Percentiles rank a stretch among this genome's conserved stretches.
These are phyloP conservation scores for Artemia sinica DNA, from an alignment of 2,888 invertebrate genomes.

Conservation along the genomic window DNA sequence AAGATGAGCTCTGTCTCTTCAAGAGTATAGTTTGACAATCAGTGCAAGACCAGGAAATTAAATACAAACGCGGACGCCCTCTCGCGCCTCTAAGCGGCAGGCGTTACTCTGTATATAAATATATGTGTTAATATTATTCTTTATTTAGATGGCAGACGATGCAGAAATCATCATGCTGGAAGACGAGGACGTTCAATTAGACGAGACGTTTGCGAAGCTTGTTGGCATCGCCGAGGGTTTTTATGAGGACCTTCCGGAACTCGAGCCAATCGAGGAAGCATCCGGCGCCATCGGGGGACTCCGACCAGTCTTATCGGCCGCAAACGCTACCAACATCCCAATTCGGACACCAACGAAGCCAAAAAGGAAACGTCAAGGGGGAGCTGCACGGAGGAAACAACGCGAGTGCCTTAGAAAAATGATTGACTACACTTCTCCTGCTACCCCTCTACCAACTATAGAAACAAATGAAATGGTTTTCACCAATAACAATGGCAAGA, in stretches of 20 bases:
- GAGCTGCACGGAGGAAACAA: slow-evolving; percentile 4
- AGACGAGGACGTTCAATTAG: slow-evolving; percentile 2
- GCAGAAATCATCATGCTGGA: slow-evolving; percentile 1
- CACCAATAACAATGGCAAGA: slow-evolving; percentile 1
- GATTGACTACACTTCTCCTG: slow-evolving; percentile 8
- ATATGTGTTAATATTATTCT: background rate
- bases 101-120: background rate
- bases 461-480: slow-evolving; percentile 4
- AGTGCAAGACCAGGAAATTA: too few species aligned
- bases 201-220: slow-evolving; percentile 12
- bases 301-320: slow-evolving; percentile 3
- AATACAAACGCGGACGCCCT: background rate
- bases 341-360: background rate
- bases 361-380: background rate
- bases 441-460: slow-evolving; percentile 6
- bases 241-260: slow-evolving; percentile 5
- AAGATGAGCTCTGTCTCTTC: too few species aligned
- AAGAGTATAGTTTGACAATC: too few species aligned
- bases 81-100: slow-evolving; percentile 3
- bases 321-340: slow-evolving; percentile 10
- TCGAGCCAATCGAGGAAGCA: slow-evolving; percentile 3
- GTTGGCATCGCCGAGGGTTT: background rate
- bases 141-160: slow-evolving; percentile 12
- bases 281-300: slow-evolving; percentile 1
- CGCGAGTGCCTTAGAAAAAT: background rate